A percentile compares a stretch with the other conserved stretches of the same genome.
These are phyloP conservation scores for Pharmacophagus antenor DNA, from an alignment of 2,888 invertebrate species.

Conservation along the genomic window DNA sequence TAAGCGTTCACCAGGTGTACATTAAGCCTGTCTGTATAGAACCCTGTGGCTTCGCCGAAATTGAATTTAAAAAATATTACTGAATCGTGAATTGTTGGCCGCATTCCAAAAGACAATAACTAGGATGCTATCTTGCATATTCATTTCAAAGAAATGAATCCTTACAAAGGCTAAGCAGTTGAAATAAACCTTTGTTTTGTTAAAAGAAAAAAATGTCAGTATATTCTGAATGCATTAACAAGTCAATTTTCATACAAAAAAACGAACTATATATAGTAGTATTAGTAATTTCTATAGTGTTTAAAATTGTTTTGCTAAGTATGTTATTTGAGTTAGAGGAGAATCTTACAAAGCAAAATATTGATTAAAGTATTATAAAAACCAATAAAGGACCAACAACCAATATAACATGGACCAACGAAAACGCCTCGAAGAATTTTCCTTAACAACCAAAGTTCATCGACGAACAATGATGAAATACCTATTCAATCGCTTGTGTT, in stretches of 20 bases:
- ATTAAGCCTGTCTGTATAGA: constrained; percentile 75
- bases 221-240: too few species aligned
- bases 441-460: constrained; percentile 32
- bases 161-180: constrained; percentile 36
- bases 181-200: constrained; percentile 44
- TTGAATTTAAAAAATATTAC: constrained; percentile 81
- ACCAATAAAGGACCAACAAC: constrained; percentile 20
- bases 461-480: constrained; percentile 42
- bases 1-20: constrained; percentile 77
- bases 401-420: constrained; percentile 20
- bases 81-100: constrained; percentile 72
- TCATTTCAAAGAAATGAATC: constrained; percentile 74
- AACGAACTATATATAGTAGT: too few species aligned
- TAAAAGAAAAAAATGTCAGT: constrained; percentile 34
- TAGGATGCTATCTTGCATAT: constrained; percentile 69
- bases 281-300: too few species aligned
- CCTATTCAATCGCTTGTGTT: constrained; percentile 58
- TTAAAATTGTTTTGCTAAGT: not conserved
- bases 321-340: not conserved
- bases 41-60: constrained; percentile 76
- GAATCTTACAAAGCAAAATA: constrained; percentile 12
- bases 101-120: constrained; percentile 74
- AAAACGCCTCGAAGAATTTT: constrained; percentile 33
- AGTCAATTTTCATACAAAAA: too few species aligned
- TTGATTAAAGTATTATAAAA: constrained; percentile 22